Conservation (phyloP, 2,113 vertebrate species). For the Miniopterus natalensis region DNA sequence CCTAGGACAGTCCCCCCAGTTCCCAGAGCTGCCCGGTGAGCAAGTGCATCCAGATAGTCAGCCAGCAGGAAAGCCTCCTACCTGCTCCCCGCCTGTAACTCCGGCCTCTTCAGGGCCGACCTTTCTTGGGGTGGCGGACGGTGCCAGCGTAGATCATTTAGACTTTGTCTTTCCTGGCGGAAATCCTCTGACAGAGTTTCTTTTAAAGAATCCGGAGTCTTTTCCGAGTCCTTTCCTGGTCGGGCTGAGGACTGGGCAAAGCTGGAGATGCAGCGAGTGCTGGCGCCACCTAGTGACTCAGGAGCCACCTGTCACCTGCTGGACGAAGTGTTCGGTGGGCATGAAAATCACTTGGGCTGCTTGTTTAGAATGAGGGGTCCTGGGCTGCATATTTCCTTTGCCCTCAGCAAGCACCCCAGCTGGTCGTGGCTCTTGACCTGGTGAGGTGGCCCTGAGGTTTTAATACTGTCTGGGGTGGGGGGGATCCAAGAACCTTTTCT, state of each 20-base stretch:
- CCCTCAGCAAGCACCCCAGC: no score
- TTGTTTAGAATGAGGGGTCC: neutral
- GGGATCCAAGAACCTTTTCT: neutral
- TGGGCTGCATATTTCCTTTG: no score
- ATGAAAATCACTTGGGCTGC: neutral
- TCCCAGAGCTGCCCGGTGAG: neutral
- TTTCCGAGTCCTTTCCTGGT: fast-evolving
- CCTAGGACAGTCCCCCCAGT: neutral
- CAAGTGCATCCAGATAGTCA: neutral
- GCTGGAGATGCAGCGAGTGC: neutral
- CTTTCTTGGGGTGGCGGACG: neutral
- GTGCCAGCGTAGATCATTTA: fast-evolving
- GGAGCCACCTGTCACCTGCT: neutral
- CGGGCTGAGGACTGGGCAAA: fast-evolving
- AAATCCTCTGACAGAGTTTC: neutral
- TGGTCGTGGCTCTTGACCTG: no score
- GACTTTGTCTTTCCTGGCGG: neutral
- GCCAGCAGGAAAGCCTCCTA: neutral
- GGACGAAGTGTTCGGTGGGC: neutral
- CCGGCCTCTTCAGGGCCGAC: neutral
- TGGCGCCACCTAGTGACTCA: conserved; percentile 64
- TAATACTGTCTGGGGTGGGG: neutral
- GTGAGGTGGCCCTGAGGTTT: neutral
- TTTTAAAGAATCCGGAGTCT: neutral
- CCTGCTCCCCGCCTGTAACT: neutral